A percentile compares a stretch with the other conserved stretches of the same genome.
Conservation (phyloP, 2,113 vertebrate genomes). For the Chrysochloris asiatica region DNA sequence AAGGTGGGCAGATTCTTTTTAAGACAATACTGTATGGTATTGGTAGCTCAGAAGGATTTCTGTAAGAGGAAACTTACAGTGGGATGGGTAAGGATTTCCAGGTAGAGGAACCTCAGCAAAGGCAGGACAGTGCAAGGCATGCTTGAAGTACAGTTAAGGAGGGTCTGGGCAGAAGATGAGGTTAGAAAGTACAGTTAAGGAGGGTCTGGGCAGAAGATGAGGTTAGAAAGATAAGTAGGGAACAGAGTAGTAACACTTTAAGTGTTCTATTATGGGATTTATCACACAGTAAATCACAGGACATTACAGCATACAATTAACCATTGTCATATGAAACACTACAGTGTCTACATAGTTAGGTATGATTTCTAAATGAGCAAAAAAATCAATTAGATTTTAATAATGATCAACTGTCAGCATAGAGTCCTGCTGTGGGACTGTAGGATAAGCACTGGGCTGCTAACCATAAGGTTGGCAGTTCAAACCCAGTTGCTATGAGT, state of each 20-base stretch:
- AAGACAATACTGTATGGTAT: not conserved
- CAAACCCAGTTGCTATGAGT: no score
- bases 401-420: slow-evolving; percentile 4
- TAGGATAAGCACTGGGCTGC: no score
- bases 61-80: not conserved
- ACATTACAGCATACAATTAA: not conserved
- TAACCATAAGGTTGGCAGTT: no score
- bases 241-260: not conserved
- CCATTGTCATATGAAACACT: not conserved
- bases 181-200: not conserved
- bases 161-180: not conserved
- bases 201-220: not conserved
- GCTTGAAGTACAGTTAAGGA: not conserved
- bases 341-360: not conserved
- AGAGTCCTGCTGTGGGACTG: no score
- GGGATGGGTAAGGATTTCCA: not conserved
- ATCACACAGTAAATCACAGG: not conserved
- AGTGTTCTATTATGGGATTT: not conserved
- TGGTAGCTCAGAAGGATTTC: not conserved
- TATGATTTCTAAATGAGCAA: not conserved
- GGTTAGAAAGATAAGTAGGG: not conserved
- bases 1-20: not conserved
- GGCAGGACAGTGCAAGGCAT: not conserved
- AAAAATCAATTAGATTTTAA: slow-evolving; percentile 21
- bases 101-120: not conserved